phyloP scores from a whole-genome alignment of 1,140 invertebrate genomes.

The Neocloeon triangulifer region DNA sequence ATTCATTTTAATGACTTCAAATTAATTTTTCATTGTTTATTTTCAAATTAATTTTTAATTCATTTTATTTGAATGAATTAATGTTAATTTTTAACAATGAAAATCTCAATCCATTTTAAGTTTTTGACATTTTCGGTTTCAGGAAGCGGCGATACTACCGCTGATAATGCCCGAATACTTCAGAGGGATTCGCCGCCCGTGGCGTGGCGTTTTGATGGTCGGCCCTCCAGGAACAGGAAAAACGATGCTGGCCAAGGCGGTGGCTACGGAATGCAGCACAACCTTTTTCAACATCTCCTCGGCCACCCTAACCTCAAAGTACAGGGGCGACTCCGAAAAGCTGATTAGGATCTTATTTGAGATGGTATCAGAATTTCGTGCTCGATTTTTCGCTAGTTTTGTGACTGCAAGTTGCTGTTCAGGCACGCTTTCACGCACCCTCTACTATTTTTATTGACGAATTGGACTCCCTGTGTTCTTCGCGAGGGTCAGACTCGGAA shows the following conservation, averaged over 20 bases:
- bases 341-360: conserved; percentile 92
- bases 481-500: conserved; percentile 87
- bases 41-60: too few relatives aligned
- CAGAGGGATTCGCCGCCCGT: conserved; percentile 79
- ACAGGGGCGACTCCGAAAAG: conserved; percentile 96
- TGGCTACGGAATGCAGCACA: conserved; percentile 96
- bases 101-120: too few relatives aligned
- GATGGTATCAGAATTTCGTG: conserved; percentile 66
- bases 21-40: too few relatives aligned
- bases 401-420: conserved; percentile 14
- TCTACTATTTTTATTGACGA: conserved; percentile 99
- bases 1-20: too few relatives aligned
- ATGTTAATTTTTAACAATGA: too few relatives aligned
- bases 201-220: conserved; percentile 93
- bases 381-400: conserved; percentile 2
- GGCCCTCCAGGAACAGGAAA: conserved; percentile 96
- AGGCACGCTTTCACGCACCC: conserved; percentile 96
- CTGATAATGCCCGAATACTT: conserved; percentile 98
- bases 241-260: conserved; percentile 97
- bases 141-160: conserved; percentile 94
- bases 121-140: too few relatives aligned
- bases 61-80: too few relatives aligned
- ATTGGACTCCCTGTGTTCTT: conserved; percentile 94
- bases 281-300: conserved; percentile 99
- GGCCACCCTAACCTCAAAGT: conserved; percentile 92